Evolutionary conservation across 2,888 invertebrate genomes (phyloP), one percentile per base, ranked within the genome.

Genomic region (Scaptomyza caliginosa): DNA sequence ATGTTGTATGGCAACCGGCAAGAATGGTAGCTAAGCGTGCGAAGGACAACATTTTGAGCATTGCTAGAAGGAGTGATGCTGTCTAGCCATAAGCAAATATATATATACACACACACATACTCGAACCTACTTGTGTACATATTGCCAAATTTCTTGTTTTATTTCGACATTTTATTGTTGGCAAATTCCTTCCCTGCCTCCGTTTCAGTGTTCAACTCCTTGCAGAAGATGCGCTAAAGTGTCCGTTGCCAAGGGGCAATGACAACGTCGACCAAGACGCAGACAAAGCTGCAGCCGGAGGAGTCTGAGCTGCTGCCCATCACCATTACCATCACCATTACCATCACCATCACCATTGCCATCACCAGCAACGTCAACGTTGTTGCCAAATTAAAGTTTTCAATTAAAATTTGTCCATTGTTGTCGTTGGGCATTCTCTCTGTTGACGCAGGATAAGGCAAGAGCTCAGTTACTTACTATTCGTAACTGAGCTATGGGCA

Each of bases 351-450:
- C n/a, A n/a, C n/a, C n/a, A n/a, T n/a, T n/a, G n/a, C n/a, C 32
- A 16, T 30, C 30, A 28, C 0, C 45, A 67, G 55, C 48, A 45
- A 54, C 74, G 38, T 75, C 75, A 56, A 34, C 34, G 34, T 34
- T 74, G 71, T 80, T 74, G 72, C 82, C 73, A 84, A 86, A 88
- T 88, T 88, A 88, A 85, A 87, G 71, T 87, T 88, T 86, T 88
- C 85, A 86, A 86, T 86, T 86, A 86, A 86, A 88, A 82, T 74
- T 69, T 76, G 64, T 58, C 62, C 69, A 59, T 77, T 79, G 73
- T 78, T 80, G 74, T 76, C 65, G 52, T 73, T 71, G 69, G 57
- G 60, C 43, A 73, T 66, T 39, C 13, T 13, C 13, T 7, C 16
- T 32, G 23, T 38, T 52, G 28, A n/a, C 21, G 21, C 8, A 24